Base-by-base conservation (phyloP, 2,888 invertebrate species). In the Tridacna crocea region DNA sequence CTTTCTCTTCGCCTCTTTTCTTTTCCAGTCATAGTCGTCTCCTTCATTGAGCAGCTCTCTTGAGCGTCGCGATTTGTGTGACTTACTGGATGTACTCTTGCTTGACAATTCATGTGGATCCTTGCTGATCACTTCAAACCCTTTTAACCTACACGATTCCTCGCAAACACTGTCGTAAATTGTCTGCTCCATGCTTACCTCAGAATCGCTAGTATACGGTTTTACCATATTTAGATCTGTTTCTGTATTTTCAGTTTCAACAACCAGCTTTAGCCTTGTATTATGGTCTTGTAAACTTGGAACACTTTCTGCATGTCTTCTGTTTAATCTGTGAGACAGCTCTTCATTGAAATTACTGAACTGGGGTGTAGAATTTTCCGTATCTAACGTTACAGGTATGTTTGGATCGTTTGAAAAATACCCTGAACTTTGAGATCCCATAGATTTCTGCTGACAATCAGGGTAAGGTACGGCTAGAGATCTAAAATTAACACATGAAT, bases 131-230 rank as follows among this genome's bases (percentile, higher is more conserved):
- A 83, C 51, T 65, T 78, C 83, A 80, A 83, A 83, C 36, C 68
- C 76, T n/a, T 76, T 51, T 11, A 51, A 24, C 8, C 68, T 66
- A 27, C n/a, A n/a, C 22, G 55, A 55, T 48, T 3, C 55, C 10
- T 75, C 48, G 63, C 75, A 75, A 58, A 82, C 75, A 46, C 77
- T 72, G 65, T 83, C 83, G 72, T 83, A 83, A n/a, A 83, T 72
- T 22, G 75, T 76, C 46, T 83, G 73, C 51, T 75, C 75, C 22
- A 75, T 51, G 15, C 26, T 24, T 24, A 13, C 22, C 24, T 70
- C 70, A 22, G 66, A 66, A 15, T 66, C 66, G 11, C 10, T n/a
- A 66, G 17, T 26, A 26, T 63, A 26, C 26, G 24, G 26, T 27
- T 26, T 63, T 63, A 2, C 36, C 36, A 36, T 63, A 26, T 27